Base-by-base conservation (phyloP, 2,888 invertebrate species). In the Rotaria magnacalcarata region DNA sequence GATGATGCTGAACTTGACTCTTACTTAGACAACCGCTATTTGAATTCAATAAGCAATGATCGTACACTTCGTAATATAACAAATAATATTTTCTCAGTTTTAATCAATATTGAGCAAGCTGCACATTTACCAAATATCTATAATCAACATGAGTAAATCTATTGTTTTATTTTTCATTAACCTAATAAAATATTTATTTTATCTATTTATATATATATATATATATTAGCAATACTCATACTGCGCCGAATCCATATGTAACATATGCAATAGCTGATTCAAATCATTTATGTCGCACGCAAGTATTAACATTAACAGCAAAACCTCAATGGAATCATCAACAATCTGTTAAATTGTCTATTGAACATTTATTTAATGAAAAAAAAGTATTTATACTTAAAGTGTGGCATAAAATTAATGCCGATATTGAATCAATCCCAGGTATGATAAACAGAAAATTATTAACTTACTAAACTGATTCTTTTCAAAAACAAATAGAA, bases 311-410 rank as follows among this genome's bases (percentile, higher is more conserved):
- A 47, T 24, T 14, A 54, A 85, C 74, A 24, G 14, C 3, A 3
- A 75, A 74, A 16, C 86, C 86, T 5, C 80, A 75, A 41, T 86
- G 86, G 86, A 85, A 86, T 84, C 85, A 60, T 56, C 85, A 86
- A 50, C 56, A 58, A 47, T 47, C 47, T 1, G 5, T 47, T 47
- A 80, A 80, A 80, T n/a, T 80, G 47, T 80, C 80, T n/a, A 24
- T 80, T n/a, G 80, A 80, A 80, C 80, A 88, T 34, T 88, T 90
- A 34, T 88, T 88, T 67, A 89, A 90, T 87, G 87, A 88, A 21
- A 88, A 89, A 24, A 87, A 90, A 90, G 89, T 90, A 88, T 88
- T 91, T 84, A 90, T 91, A 24, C 89, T 91, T 52, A 91, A 91
- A 89, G 90, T 91, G 47, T 91, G 91, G 91, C 90, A 90, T 88